phyloP scores from a whole-genome alignment of 2,888 invertebrate species.

The Himalopsyche kuldschensis region DNA sequence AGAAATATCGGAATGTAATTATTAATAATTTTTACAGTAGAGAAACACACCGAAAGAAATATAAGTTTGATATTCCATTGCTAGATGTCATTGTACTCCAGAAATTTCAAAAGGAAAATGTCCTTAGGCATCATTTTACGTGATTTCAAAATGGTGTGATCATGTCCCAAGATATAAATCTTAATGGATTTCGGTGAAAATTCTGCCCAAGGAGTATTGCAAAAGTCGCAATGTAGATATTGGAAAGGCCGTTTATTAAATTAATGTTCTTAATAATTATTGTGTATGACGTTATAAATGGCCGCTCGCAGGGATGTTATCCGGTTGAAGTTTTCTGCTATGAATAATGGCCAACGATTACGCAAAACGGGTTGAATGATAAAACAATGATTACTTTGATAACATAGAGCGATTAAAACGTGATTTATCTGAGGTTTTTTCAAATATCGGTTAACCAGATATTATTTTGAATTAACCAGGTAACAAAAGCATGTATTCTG shows the following conservation, averaged over 20 bases:
- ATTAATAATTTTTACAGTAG: neutral
- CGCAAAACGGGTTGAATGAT: conserved; percentile 32
- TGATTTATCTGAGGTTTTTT: neutral
- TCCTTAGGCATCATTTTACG: neutral
- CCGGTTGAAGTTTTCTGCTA: conserved; percentile 14
- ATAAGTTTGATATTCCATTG: neutral
- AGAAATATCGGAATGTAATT: no score
- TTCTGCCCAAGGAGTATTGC: conserved; percentile 20
- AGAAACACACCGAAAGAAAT: neutral
- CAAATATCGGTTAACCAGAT: no score
- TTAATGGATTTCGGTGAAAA: conserved; percentile 36
- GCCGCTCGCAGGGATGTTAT: neutral
- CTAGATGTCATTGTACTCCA: neutral
- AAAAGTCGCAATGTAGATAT: conserved; percentile 13
- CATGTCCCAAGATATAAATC: conserved; percentile 30
- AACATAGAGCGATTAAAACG: neutral
- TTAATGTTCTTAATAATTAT: conserved; percentile 30
- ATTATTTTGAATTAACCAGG: no score
- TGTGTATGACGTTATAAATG: conserved; percentile 29
- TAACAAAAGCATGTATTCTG: no score
- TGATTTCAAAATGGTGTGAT: conserved; percentile 17
- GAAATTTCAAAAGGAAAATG: neutral
- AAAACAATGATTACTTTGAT: conserved; percentile 22
- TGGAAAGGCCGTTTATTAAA: conserved; percentile 9
- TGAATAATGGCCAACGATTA: conserved; percentile 25